Evolutionary conservation across 2,113 vertebrate genomes (phyloP).

Genomic region (Hippoglossus stenolepis): DNA sequence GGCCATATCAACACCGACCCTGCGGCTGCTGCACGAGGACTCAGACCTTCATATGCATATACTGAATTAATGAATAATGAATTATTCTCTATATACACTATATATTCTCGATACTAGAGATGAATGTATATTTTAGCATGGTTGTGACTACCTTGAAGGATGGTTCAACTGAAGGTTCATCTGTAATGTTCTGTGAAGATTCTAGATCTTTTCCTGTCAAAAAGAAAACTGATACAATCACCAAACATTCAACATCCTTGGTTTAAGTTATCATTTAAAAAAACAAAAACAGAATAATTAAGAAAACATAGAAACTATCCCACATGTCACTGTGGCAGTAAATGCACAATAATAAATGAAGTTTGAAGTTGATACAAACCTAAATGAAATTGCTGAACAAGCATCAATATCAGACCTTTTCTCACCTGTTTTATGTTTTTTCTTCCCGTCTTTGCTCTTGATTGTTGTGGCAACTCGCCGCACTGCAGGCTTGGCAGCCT

Average conservation of each 20-base stretch:
- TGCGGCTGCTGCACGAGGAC: too few species aligned
- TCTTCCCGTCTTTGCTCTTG: slow-evolving; percentile 91
- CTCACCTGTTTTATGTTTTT: slow-evolving; percentile 92
- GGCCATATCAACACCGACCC: too few species aligned
- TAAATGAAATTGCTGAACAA: not conserved
- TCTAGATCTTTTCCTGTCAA: slow-evolving; percentile 88
- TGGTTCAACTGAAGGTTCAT: slow-evolving; percentile 82
- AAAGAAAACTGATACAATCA: not conserved
- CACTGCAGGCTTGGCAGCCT: slow-evolving; percentile 84
- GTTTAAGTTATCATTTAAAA: not conserved
- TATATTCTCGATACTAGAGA: too few species aligned
- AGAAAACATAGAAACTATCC: not conserved
- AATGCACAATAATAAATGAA: not conserved
- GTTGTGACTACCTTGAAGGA: slow-evolving; percentile 88
- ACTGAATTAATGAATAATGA: too few species aligned
- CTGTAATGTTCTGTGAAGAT: slow-evolving; percentile 86
- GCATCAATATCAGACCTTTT: not conserved
- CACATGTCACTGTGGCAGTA: not conserved
- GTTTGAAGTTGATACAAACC: not conserved
- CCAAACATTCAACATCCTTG: not conserved
- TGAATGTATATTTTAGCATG: not conserved
- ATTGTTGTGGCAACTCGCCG: slow-evolving; percentile 83
- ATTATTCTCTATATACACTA: too few species aligned
- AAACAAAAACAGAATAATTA: not conserved
- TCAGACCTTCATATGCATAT: not conserved